phyloP scores from a whole-genome alignment of 2,113 vertebrate species.

The Eleginops maclovinus region DNA sequence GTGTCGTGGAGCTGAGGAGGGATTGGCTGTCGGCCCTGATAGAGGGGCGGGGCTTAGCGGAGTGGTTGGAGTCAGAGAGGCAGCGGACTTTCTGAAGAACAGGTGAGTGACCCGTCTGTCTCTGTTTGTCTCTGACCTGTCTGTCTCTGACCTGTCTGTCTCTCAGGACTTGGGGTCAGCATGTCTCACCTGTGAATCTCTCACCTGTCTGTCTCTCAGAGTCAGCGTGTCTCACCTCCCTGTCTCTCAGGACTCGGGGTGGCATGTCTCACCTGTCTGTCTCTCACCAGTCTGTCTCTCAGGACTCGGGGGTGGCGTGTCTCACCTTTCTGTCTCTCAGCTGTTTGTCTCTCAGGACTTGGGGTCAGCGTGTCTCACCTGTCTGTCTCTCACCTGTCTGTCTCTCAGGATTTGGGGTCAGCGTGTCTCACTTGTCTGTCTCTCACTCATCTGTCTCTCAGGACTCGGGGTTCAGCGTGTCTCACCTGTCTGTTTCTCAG shows the following conservation, averaged over 20 bases:
- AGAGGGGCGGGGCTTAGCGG: slow-evolving; percentile 45
- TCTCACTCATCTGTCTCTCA: neutral
- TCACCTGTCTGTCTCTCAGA: neutral
- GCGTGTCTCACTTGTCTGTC: neutral
- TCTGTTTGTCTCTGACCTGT: neutral
- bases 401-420: no score
- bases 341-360: neutral
- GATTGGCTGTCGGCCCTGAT: slow-evolving; percentile 39
- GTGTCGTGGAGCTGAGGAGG: slow-evolving; percentile 20
- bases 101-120: slow-evolving; percentile 57
- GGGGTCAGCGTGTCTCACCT: no score
- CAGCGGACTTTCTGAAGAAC: slow-evolving; percentile 47
- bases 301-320: neutral
- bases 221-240: no score
- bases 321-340: neutral
- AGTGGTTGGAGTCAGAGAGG: slow-evolving; percentile 60
- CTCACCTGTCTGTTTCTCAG: no score
- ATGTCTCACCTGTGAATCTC: neutral
- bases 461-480: no score
- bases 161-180: no score
- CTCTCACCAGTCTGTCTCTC: neutral
- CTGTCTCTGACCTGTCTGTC: neutral
- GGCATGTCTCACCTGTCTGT: neutral
- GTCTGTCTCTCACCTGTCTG: neutral
- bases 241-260: neutral